Percentiles rank a stretch among this genome's conserved stretches.
phyloP scores from a whole-genome alignment of 2,888 invertebrate genomes.

The Agrochola circellaris region DNA sequence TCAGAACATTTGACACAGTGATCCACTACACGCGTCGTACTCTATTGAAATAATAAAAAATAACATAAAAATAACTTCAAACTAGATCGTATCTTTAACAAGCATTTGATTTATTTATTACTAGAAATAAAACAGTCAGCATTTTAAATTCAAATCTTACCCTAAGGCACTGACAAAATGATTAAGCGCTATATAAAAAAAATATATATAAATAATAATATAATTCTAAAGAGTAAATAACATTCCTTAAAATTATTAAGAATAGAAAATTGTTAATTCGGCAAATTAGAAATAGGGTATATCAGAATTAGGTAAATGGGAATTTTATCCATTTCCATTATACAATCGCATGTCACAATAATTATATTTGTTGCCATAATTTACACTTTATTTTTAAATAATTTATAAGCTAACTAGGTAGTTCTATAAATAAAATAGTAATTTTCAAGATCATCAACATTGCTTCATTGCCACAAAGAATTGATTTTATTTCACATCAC shows the following conservation, averaged over 20 bases:
- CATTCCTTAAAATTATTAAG: conserved; percentile 85
- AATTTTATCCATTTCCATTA: conserved; percentile 46
- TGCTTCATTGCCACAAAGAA: conserved; percentile 54
- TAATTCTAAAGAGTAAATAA: conserved; percentile 87
- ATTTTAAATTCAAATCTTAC: conserved; percentile 83
- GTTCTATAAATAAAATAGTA: conserved; percentile 46
- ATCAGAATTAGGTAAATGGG: conserved; percentile 60
- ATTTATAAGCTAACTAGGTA: conserved; percentile 41
- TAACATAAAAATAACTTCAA: conserved; percentile 70
- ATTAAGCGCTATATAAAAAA: conserved; percentile 84
- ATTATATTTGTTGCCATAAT: conserved; percentile 43
- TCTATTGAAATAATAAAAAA: conserved; percentile 68
- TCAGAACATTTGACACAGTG: conserved; percentile 86
- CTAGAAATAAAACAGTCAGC: conserved; percentile 80
- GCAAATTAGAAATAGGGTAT: conserved; percentile 73
- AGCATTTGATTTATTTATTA: conserved; percentile 77
- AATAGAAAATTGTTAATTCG: conserved; percentile 81
- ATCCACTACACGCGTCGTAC: conserved; percentile 72
- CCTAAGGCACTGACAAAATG: conserved; percentile 89
- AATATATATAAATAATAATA: conserved; percentile 82
- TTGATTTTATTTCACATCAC: conserved; percentile 53
- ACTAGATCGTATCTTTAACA: conserved; percentile 73
- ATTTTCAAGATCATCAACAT: conserved; percentile 55
- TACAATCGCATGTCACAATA: conserved; percentile 52
- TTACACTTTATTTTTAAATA: conserved; percentile 43